Conservation (phyloP, 2,888 invertebrate species). For the Oscheius onirici region DNA sequence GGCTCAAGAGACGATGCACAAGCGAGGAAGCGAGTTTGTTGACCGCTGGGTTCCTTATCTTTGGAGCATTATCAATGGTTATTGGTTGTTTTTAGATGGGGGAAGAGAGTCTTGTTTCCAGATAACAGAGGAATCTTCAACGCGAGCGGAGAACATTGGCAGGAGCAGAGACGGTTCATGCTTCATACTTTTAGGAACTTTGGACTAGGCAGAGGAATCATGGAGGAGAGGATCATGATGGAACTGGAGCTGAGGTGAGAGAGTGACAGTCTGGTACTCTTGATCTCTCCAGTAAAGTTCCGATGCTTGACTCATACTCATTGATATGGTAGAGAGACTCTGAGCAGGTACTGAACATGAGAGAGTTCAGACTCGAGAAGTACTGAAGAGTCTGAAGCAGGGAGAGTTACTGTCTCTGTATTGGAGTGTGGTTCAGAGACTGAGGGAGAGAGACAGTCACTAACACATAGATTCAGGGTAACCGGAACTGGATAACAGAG, state of each 20-base stretch:
- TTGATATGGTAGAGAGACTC: too few species aligned
- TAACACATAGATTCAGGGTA: too few species aligned
- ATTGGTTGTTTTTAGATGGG: background rate
- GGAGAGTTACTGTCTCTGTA: too few species aligned
- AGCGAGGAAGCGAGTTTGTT: conserved; percentile 19
- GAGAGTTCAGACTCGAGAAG: too few species aligned
- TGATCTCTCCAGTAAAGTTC: too few species aligned
- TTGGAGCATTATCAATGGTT: background rate
- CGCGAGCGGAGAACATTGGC: conserved; percentile 7
- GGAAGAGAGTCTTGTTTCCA: background rate
- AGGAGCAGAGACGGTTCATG: conserved; percentile 9
- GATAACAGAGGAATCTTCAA: background rate
- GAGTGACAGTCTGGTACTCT: background rate
- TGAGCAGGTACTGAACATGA: too few species aligned
- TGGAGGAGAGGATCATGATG: conserved; percentile 18
- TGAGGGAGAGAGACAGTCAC: too few species aligned
- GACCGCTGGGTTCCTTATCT: conserved; percentile 28
- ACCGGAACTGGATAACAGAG: too few species aligned
- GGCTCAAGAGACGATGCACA: conserved; percentile 40
- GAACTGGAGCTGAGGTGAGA: background rate
- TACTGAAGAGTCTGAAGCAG: too few species aligned
- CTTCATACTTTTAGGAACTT: conserved; percentile 8
- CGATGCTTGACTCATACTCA: too few species aligned
- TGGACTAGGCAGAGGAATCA: conserved; percentile 11
- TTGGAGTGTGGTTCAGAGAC: too few species aligned